A percentile compares a stretch with the other conserved stretches of the same genome.
phyloP scores from a whole-genome alignment of 2,797 vertebrate species.

The Peromyscus aztecus region DNA sequence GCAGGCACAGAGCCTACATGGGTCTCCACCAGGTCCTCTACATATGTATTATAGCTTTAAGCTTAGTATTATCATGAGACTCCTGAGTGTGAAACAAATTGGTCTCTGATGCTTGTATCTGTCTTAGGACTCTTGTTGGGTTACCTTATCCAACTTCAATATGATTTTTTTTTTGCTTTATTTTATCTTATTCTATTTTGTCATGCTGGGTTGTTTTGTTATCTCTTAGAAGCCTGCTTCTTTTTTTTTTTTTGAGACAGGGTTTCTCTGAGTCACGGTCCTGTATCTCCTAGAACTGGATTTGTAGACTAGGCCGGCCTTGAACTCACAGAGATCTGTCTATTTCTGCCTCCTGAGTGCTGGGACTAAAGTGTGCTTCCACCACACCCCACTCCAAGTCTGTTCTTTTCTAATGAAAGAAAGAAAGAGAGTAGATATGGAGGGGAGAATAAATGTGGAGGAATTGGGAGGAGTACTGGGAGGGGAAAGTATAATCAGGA shows the following conservation, averaged over 20 bases:
- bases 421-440: not conserved
- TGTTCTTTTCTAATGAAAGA: not conserved
- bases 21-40: not conserved
- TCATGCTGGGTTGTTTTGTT: not conserved
- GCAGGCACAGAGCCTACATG: not conserved
- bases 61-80: not conserved
- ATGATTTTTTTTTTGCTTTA: not conserved
- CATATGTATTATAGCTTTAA: not conserved
- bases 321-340: not conserved
- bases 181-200: not conserved
- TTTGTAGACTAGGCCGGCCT: not conserved
- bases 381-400: not conserved
- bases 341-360: not conserved
- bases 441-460: not conserved
- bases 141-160: not conserved
- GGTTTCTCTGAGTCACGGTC: not conserved
- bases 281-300: not conserved
- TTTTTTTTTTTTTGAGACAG: not conserved
- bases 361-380: not conserved
- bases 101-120: not conserved
- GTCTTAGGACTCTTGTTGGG: not conserved
- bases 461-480: not conserved
- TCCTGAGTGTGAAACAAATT: not conserved
- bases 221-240: not conserved
- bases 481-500: not conserved